Base-by-base conservation (phyloP, 2,797 vertebrate genomes). In the Sparus aurata region DNA sequence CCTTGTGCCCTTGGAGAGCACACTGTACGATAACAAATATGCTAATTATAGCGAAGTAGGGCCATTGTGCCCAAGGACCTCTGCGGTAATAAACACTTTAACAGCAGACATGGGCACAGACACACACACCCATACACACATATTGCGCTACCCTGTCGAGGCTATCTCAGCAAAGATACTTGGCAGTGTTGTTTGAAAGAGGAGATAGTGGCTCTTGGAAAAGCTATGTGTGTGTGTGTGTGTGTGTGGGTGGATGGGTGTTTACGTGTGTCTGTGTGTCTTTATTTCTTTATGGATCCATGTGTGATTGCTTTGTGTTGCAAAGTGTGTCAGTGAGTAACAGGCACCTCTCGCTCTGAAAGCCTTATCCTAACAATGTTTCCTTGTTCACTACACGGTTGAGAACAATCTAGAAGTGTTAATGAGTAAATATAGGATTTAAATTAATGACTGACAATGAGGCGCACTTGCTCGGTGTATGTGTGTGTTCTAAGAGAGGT, bases 21-120 rank as follows among this genome's bases (percentile, higher is more conserved):
- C 0, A 20, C 65, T 73, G 66, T 73, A 52, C 5, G 84, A 94
- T 91, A 94, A 91, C 86, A 83, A 82, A 80, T 84, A 79, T 75
- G 38, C 85, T 92, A 94, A 93, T 91, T 90, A 91, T 93, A 92
- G 89, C 70, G 69, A 71, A 83, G 64, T 73, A 60, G 57, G 57
- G 73, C 50, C 75, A 83, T 55, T 47, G 83, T 75, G 84, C 88
- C 65, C 87, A 88, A 90, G 68, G 75, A 83, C 71, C 73, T 59
- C 55, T 49, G 65, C 55, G 68, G 58, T 70, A 69, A 83, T 85
- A 82, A 82, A 84, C 80, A 75, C 66, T 61, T 61, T 50, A 45
- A 12, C 20, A 57, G 62, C 72, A 67, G 52, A 87, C 12, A 15
- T 5, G 49, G 50, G 10, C 73, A 67, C 62, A 1, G 16, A 71